phyloP scores from a whole-genome alignment of 2,797 vertebrate genomes.

The Myripristis murdjan region DNA sequence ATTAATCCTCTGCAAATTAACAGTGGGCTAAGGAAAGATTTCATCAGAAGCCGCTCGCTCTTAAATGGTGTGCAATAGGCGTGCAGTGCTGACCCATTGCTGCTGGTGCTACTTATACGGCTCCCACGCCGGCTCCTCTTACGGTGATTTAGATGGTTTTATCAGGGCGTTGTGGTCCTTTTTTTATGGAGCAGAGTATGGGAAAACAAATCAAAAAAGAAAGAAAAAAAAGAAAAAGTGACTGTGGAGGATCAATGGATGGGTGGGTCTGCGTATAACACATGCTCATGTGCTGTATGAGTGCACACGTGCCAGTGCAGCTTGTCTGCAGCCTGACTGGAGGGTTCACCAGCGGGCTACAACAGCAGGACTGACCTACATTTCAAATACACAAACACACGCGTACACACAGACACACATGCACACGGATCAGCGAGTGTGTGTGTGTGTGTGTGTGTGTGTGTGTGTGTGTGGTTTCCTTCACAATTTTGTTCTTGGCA shows the following conservation, averaged over 20 bases:
- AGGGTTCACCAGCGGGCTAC: conserved; percentile 74
- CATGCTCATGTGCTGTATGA: conserved; percentile 1
- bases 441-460: no score
- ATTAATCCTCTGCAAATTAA: conserved; percentile 75
- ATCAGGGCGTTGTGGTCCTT: conserved; percentile 14
- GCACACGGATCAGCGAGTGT: conserved; percentile 26
- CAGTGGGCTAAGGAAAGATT: conserved; percentile 52
- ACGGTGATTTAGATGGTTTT: conserved; percentile 44
- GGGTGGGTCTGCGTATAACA: conserved; percentile 6
- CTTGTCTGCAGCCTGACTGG: conserved; percentile 64
- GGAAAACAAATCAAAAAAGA: conserved; percentile 5
- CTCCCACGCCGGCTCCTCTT: conserved; percentile 47
- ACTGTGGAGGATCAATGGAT: conserved; percentile 36
- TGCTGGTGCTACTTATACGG: conserved; percentile 29
- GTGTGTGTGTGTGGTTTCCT: no score
- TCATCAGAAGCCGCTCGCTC: conserved; percentile 53
- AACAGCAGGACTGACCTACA: conserved; percentile 84
- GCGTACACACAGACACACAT: conserved; percentile 29
- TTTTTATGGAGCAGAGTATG: neutral
- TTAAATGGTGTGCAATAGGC: conserved; percentile 40
- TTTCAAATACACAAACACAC: conserved; percentile 53
- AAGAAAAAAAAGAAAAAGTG: neutral
- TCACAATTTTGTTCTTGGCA: conserved; percentile 15
- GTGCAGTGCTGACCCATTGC: conserved; percentile 47
- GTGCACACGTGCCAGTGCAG: conserved; percentile 54